Evolutionary conservation across 2,113 vertebrate genomes (phyloP), one percentile per base, ranked within the genome.

Genomic region (Holacanthus passer): DNA sequence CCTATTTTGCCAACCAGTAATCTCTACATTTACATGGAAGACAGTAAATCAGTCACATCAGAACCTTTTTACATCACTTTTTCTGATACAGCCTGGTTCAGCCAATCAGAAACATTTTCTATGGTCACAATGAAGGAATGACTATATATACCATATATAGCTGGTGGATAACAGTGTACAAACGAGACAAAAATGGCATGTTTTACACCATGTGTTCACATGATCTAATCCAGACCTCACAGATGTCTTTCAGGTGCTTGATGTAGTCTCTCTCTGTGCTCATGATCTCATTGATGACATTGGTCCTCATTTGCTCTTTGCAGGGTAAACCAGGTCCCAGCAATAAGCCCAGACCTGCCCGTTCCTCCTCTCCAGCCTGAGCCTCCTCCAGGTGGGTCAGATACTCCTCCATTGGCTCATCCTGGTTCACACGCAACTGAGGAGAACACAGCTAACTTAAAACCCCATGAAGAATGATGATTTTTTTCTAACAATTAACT

Each of bases 201-300:
- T 35, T 43, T 32, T 2, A 22, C 2, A 7, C 8, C 35, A 37
- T 47, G 12, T 35, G 27, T 73, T 27, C 9, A 63, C 17, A 37
- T 7, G n/a, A 53, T 35, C 31, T n/a, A 0, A 67, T 52, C 22
- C 93, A 94, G 88, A 99, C 98, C 97, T 99, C 97, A 86, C 97
- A 99, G 77, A 99, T 99, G 93, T 99, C 97, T n/a, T 98, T 97
- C 82, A 99, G 94, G 78, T 99, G 98, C 89, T 98, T 98, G 94
- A 99, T 99, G 93, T 99, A 99, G 93, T 98, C 98, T 39, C 96
- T 95, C 91, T 99, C 98, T 0, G 97, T 99, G 94, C 96, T 97
- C 92, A 99, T 97, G 91, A 99, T 99, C 93, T 99, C 98, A 2
- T 97, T 98, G 91, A 98, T 98, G 82, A 99, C 98, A 0, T 99